A percentile compares a stretch with the other conserved stretches of the same genome.
phyloP scores from a whole-genome alignment of 2,113 vertebrate genomes.

The Merops nubicus region DNA sequence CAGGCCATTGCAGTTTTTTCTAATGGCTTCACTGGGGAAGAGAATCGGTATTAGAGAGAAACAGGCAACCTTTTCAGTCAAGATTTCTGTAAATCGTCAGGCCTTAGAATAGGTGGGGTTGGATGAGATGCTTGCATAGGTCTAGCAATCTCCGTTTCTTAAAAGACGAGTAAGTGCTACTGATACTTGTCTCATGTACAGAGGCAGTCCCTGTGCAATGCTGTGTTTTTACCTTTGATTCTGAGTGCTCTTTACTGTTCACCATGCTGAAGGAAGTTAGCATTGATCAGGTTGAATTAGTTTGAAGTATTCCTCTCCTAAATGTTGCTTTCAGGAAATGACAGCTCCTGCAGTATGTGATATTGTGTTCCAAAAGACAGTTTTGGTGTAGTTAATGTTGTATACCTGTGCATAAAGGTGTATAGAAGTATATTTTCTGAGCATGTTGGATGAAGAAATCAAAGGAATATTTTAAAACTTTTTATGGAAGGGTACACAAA shows the following conservation, averaged over 20 bases:
- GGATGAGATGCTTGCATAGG: neutral
- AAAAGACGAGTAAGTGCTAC: neutral
- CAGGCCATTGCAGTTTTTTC: neutral
- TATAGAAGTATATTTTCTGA: neutral
- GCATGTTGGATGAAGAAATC: neutral
- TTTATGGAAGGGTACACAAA: neutral
- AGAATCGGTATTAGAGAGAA: neutral
- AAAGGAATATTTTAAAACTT: neutral
- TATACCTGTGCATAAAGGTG: neutral
- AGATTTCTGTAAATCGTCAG: neutral
- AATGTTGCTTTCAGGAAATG: neutral
- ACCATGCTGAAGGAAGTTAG: neutral
- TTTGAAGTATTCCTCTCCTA: neutral
- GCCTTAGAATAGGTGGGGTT: neutral
- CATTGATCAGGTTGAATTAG: neutral
- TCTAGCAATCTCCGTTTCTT: neutral
- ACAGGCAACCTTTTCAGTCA: neutral
- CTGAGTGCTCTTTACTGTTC: neutral
- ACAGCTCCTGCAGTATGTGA: neutral
- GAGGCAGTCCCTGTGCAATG: neutral
- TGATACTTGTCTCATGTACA: neutral
- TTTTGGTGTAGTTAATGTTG: neutral
- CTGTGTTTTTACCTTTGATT: neutral
- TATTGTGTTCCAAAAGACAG: neutral
- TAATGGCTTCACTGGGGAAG: neutral